Evolutionary conservation across 2,113 vertebrate species (phyloP).

Genomic region (Euleptes europaea): DNA sequence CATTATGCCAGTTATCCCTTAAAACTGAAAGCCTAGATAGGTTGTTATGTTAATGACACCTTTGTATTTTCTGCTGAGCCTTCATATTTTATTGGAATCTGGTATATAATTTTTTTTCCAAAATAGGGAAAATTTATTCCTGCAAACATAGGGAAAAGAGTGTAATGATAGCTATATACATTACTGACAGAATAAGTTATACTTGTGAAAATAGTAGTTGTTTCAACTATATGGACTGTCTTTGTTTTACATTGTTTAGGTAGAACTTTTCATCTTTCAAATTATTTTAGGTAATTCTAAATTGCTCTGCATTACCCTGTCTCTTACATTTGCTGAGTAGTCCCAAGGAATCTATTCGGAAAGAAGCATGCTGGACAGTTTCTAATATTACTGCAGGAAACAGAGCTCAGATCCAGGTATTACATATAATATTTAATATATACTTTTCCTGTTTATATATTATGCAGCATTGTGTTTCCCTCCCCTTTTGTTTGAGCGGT

Average conservation of each 20-base stretch:
- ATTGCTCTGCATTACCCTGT: conserved; percentile 90
- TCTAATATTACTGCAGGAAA: conserved; percentile 94
- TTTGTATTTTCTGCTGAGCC: neutral
- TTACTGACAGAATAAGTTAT: neutral
- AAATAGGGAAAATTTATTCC: neutral
- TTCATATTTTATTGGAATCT: neutral
- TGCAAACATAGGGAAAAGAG: neutral
- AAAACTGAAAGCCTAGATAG: neutral
- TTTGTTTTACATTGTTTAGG: neutral
- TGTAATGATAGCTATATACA: neutral
- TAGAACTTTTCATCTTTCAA: conserved; percentile 46
- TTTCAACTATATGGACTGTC: neutral
- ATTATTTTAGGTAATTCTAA: conserved; percentile 86
- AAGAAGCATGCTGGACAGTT: conserved; percentile 92
- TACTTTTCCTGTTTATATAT: neutral
- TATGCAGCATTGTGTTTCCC: neutral
- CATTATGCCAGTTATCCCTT: neutral
- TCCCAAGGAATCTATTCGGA: conserved; percentile 90
- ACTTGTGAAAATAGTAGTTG: neutral
- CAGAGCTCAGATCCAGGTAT: conserved; percentile 88
- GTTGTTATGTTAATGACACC: neutral
- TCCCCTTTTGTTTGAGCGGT: too few species aligned
- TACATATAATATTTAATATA: neutral
- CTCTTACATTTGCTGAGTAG: conserved; percentile 91
- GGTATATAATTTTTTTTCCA: neutral